Base-by-base conservation (phyloP, 2,113 vertebrate species). In the Vanacampus margaritifer region DNA sequence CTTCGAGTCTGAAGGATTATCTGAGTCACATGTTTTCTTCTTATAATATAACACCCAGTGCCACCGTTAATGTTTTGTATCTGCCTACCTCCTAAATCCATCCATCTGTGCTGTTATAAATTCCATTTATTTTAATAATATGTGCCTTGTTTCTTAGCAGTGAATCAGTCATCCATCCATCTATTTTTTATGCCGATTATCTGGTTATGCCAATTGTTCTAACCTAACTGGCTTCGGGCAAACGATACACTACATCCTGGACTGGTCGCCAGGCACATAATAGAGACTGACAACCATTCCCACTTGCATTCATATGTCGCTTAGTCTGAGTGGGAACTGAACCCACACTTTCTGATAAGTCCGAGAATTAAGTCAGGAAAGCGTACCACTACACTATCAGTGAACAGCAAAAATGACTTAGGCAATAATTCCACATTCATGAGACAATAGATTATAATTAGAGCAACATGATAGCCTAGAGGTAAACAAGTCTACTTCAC, bases 31-130 rank as follows among this genome's bases (percentile, higher is more conserved):
- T 70, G 9, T 12, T 51, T 51, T 51, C n/a, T 23, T 23, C 73
- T 68, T 35, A 36, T 37, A 63, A 45, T 64, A 56, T 50, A 67
- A 72, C 56, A 61, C 59, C 58, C 60, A 60, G 58, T 59, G 17
- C 58, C 48, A 58, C 43, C 45, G 61, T 73, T 64, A 65, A 17
- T 35, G 51, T 67, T 70, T 67, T 68, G 56, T 24, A 1, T 26
- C 3, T 72, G 72, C 59, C 48, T 71, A 65, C 70, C 41, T 60
- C 63, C 48, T 58, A 36, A 16, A 76, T 64, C 74, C 59, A 67
- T 54, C 59, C 46, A 74, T 56, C n/a, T 54, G 54, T 8, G 14
- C 53, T 60, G 61, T 65, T 2, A 56, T 17, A 32, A 73, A 66
- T 67, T 16, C n/a, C n/a, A 50, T 68, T 65, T 73, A 0, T 68